A percentile compares a stretch with the other conserved stretches of the same genome.
Evolutionary conservation across 1,140 invertebrate species (phyloP).

Genomic region (Pogonomyrmex barbatus): DNA sequence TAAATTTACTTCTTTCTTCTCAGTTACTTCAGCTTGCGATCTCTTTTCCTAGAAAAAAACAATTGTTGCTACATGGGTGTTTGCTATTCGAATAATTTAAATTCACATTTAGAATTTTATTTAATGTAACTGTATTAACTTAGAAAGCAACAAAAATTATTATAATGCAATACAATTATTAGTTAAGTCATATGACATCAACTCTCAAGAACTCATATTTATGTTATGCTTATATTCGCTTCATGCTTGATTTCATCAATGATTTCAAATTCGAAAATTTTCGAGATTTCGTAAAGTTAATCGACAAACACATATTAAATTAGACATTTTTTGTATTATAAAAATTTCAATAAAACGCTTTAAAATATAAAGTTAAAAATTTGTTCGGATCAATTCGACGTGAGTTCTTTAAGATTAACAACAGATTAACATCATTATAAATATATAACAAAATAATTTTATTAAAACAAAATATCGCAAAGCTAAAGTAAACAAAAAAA

Average conservation of each 20-base stretch:
- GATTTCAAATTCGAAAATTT: too few relatives aligned
- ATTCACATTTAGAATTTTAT: neutral
- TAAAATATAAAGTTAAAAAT: too few relatives aligned
- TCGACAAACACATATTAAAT: too few relatives aligned
- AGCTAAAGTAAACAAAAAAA: neutral
- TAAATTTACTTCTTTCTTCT: slow-evolving; percentile 30
- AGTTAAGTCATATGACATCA: neutral
- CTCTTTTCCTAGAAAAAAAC: slow-evolving; percentile 48
- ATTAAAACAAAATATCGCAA: neutral
- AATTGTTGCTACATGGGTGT: neutral
- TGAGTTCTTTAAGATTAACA: neutral
- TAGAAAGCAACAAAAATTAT: neutral
- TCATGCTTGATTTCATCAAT: too few relatives aligned
- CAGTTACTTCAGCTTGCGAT: slow-evolving; percentile 41
- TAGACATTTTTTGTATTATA: too few relatives aligned
- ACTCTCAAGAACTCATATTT: neutral
- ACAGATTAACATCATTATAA: neutral
- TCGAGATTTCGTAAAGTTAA: too few relatives aligned
- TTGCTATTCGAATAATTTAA: neutral
- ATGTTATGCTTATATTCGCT: too few relatives aligned
- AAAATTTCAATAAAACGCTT: too few relatives aligned
- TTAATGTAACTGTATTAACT: neutral
- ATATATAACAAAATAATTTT: slow-evolving; percentile 16
- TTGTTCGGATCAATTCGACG: too few relatives aligned
- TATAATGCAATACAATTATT: neutral